A percentile compares a stretch with the other conserved stretches of the same genome.
These are phyloP conservation scores for Penaeus vannamei DNA, from an alignment of 1,140 invertebrate genomes.

Conservation along the genomic window DNA sequence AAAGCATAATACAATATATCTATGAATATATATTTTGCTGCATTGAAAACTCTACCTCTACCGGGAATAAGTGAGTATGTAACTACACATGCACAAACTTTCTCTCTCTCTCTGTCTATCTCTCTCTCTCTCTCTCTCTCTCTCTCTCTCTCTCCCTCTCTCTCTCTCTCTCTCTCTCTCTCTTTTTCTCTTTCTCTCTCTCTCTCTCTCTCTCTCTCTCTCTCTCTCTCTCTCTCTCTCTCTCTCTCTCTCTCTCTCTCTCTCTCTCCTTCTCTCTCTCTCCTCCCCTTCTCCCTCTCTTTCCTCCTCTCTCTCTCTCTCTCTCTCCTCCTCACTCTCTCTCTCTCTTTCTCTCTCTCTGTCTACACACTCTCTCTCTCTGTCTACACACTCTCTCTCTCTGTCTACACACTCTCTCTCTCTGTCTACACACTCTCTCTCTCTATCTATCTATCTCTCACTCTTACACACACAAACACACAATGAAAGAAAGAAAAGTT, in stretches of 20 bases:
- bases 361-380: too few species aligned
- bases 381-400: too few species aligned
- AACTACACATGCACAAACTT: neutral
- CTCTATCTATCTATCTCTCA: too few species aligned
- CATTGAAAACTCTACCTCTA: too few species aligned
- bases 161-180: neutral
- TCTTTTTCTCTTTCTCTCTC: neutral
- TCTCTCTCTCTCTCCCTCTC: neutral
- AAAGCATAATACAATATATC: too few species aligned
- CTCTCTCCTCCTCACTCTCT: neutral
- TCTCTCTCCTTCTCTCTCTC: neutral
- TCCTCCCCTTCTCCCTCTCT: neutral
- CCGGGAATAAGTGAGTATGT: too few species aligned
- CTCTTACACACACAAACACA: too few species aligned
- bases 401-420: too few species aligned
- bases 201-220: slow-evolving; percentile 1
- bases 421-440: too few species aligned
- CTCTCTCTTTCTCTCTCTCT: neutral
- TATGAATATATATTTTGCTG: too few species aligned
- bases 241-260: neutral
- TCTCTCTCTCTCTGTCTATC: too few species aligned
- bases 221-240: neutral
- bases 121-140: neutral
- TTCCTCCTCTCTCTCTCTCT: slow-evolving; percentile 2
- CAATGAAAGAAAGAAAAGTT: too few species aligned